Percentiles rank a stretch among this genome's conserved stretches.
These are phyloP conservation scores for Drosophila aldrichi DNA, from an alignment of 2,888 invertebrate species.

Conservation along the genomic window DNA sequence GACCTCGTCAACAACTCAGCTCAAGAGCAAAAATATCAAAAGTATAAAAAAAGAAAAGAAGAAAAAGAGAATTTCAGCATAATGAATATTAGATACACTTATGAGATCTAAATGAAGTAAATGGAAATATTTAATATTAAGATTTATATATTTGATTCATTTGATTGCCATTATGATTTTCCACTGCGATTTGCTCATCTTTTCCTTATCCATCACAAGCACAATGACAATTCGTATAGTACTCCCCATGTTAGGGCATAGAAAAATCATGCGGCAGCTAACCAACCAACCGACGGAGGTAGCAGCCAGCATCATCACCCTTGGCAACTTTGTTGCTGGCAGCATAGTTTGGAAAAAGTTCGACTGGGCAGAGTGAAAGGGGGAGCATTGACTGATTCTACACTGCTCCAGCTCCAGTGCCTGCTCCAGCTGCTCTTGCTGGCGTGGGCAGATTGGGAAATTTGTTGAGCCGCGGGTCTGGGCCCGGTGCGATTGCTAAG, in stretches of 20 bases:
- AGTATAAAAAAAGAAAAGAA: constrained; percentile 46
- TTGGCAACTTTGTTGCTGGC: constrained; percentile 76
- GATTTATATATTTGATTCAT: background rate
- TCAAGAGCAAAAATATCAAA: constrained; percentile 72
- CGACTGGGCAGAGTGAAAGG: constrained; percentile 16
- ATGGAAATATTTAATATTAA: too few relatives aligned
- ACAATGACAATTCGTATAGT: background rate
- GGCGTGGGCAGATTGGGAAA: constrained; percentile 57
- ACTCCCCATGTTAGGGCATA: constrained; percentile 1
- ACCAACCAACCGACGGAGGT: constrained; percentile 36
- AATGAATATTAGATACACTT: background rate
- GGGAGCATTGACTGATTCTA: constrained; percentile 22
- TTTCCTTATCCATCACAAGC: too few relatives aligned
- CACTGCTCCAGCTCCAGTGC: constrained; percentile 1
- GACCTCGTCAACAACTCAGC: constrained; percentile 78
- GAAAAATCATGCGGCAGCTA: constrained; percentile 35
- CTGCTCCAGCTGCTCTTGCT: background rate
- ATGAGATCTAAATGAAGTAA: too few relatives aligned
- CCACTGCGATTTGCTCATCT: too few relatives aligned
- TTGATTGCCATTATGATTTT: background rate
- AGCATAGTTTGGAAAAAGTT: constrained; percentile 72
- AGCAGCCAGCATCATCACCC: constrained; percentile 72
- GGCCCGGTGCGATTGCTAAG: constrained; percentile 74
- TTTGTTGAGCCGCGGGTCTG: constrained; percentile 39
- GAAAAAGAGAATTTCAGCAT: background rate